A percentile compares a stretch with the other conserved stretches of the same genome.
These are phyloP conservation scores for Sciurus carolinensis DNA, from an alignment of 2,797 vertebrate genomes.

Conservation along the genomic window DNA sequence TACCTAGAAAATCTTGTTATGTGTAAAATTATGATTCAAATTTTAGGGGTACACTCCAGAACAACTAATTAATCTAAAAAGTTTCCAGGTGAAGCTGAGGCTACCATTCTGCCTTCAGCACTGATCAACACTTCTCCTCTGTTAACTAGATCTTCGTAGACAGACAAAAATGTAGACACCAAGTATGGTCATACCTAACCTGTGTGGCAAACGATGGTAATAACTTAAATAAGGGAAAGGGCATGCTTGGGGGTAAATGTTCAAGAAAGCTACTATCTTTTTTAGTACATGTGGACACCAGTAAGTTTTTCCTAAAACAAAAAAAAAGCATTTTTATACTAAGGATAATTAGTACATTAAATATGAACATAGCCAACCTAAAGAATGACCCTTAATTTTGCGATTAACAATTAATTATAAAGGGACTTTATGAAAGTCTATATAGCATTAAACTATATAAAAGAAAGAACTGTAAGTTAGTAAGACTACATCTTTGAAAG, in stretches of 20 bases:
- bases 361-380: background rate
- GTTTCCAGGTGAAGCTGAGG: background rate
- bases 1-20: background rate
- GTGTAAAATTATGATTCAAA: background rate
- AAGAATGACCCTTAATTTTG: background rate
- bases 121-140: background rate
- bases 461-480: background rate
- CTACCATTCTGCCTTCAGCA: background rate
- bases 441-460: background rate
- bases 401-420: background rate
- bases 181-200: background rate
- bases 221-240: background rate
- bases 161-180: background rate
- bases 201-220: background rate
- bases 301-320: background rate
- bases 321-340: background rate
- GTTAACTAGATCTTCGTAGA: background rate
- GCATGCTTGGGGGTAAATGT: rapidly evolving
- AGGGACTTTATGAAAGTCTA: background rate
- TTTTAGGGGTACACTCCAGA: background rate
- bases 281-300: background rate
- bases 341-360: background rate
- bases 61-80: background rate
- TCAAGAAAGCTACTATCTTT: background rate
- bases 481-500: background rate